A percentile compares a stretch with the other conserved stretches of the same genome.
These are phyloP conservation scores for Calephelis perditalis DNA, from an alignment of 2,888 invertebrate species.

Conservation along the genomic window DNA sequence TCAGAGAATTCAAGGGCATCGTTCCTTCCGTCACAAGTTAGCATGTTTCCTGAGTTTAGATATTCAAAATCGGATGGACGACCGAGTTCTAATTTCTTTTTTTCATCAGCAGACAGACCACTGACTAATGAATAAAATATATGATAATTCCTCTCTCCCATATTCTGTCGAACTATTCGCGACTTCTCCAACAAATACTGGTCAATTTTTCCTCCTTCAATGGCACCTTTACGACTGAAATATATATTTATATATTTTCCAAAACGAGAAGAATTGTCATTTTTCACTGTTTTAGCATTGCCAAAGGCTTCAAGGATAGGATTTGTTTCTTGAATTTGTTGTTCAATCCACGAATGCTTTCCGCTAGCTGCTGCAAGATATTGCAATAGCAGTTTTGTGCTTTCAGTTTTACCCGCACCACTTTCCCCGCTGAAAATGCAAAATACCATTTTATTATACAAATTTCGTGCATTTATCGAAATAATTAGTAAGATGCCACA, in stretches of 20 bases:
- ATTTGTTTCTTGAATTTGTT: conserved; percentile 97
- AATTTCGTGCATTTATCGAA: no score
- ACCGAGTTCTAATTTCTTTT: conserved; percentile 84
- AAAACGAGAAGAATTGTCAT: conserved; percentile 97
- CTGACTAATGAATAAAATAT: conserved; percentile 95
- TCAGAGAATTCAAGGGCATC: conserved; percentile 92
- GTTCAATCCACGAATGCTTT: conserved; percentile 98
- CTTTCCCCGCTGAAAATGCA: conserved; percentile 88
- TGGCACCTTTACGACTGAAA: conserved; percentile 88
- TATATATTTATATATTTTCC: conserved; percentile 96
- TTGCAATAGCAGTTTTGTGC: conserved; percentile 95
- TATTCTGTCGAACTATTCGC: conserved; percentile 92
- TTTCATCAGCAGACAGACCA: conserved; percentile 89
- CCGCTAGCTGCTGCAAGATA: conserved; percentile 96
- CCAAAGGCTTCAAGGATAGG: conserved; percentile 98
- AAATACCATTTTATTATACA: background rate
- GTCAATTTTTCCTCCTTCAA: conserved; percentile 96
- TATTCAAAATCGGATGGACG: conserved; percentile 88
- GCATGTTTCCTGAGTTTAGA: conserved; percentile 86
- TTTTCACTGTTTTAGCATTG: conserved; percentile 96
- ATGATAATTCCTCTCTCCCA: conserved; percentile 96
- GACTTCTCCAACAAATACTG: conserved; percentile 97
- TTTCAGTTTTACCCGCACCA: conserved; percentile 97
- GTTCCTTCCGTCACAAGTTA: conserved; percentile 88
- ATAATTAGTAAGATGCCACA: no score